Evolutionary conservation across 2,113 vertebrate species (phyloP).

Genomic region (Osmerus eperlanus): DNA sequence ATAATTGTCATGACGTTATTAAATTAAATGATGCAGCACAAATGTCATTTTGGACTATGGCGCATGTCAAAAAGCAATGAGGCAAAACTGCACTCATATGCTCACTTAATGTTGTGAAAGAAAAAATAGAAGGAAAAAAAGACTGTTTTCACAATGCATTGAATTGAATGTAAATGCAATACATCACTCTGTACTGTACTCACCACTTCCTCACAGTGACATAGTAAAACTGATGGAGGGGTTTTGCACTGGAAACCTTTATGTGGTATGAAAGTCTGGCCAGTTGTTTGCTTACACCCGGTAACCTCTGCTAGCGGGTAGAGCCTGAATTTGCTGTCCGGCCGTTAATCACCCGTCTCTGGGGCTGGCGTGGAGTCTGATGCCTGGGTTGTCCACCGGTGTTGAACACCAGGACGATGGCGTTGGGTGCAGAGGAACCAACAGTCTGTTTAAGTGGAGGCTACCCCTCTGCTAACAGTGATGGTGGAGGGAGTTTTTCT

Average conservation of each 20-base stretch:
- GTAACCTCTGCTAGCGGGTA: conserved; percentile 14
- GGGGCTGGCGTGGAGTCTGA: conserved; percentile 15
- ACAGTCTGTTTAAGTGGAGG: not conserved
- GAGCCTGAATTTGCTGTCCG: conserved; percentile 54
- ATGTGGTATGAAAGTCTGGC: conserved; percentile 19
- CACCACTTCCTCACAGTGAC: conserved; percentile 29
- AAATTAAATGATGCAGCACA: conserved; percentile 33
- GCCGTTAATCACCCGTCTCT: conserved; percentile 44
- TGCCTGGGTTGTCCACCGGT: conserved; percentile 32
- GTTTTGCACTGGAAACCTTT: conserved; percentile 43
- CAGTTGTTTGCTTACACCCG: conserved; percentile 25
- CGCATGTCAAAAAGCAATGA: conserved; percentile 18
- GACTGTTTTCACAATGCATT: conserved; percentile 2
- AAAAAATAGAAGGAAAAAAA: too few relatives aligned
- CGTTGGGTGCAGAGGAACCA: not conserved
- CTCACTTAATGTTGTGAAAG: too few relatives aligned
- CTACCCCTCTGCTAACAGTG: too few relatives aligned
- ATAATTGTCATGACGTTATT: conserved; percentile 48
- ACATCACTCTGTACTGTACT: conserved; percentile 33
- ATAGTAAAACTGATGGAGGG: conserved; percentile 18
- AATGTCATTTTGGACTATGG: conserved; percentile 4
- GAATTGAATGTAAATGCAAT: conserved; percentile 19
- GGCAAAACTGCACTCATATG: conserved; percentile 17
- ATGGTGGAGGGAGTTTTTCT: too few relatives aligned
- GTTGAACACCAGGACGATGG: conserved; percentile 26